Percentiles rank a stretch among this genome's conserved stretches.
These are phyloP conservation scores for Meteorus sp. DNA, from an alignment of 1,140 invertebrate genomes.

Conservation along the genomic window DNA sequence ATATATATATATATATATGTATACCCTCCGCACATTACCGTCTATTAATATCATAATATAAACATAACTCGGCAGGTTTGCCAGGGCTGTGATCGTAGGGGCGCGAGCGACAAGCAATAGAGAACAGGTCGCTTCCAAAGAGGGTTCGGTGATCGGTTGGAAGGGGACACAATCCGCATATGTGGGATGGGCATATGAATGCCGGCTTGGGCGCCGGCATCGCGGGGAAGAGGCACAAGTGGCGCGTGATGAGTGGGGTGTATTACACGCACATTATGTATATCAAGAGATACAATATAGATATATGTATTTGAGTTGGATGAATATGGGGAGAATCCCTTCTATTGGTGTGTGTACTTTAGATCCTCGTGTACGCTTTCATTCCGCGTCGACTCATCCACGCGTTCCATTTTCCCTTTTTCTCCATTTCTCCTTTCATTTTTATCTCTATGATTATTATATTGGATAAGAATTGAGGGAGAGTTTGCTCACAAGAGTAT, in stretches of 20 bases:
- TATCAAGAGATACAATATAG: conserved; percentile 11
- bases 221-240: conserved; percentile 27
- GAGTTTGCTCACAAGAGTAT: too few species aligned
- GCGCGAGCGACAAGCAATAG: not conserved
- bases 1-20: not conserved
- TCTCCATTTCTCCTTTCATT: too few species aligned
- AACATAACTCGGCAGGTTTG: conserved; percentile 50
- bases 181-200: not conserved
- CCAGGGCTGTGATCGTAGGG: conserved; percentile 17
- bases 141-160: conserved; percentile 18
- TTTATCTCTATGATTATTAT: too few species aligned
- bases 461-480: too few species aligned
- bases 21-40: conserved; percentile 38
- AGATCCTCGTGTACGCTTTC: too few species aligned
- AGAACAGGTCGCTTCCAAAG: not conserved
- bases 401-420: too few species aligned
- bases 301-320: not conserved
- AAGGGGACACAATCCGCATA: conserved; percentile 17
- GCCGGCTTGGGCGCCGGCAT: conserved; percentile 5
- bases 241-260: conserved; percentile 34
- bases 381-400: too few species aligned
- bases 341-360: too few species aligned
- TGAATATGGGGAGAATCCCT: too few species aligned
- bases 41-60: conserved; percentile 60
- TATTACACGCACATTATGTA: conserved; percentile 33